Percentiles rank a stretch among this genome's conserved stretches.
phyloP scores from a whole-genome alignment of 2,113 vertebrate genomes.

The Fregetta grallaria region DNA sequence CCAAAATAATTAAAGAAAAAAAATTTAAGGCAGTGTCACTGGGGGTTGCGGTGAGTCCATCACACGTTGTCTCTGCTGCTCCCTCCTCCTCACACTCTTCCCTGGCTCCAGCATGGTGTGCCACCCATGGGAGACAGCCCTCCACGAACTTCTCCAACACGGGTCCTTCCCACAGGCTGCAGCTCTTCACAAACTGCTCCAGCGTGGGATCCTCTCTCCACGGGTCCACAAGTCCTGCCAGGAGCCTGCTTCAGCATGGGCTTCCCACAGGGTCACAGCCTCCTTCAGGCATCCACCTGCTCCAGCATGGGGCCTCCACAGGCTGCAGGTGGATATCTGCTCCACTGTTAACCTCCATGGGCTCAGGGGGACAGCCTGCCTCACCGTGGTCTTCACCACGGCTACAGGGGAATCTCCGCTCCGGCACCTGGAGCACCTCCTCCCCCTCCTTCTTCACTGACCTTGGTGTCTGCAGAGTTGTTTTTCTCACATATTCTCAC shows the following conservation, averaged over 20 bases:
- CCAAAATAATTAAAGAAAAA: neutral
- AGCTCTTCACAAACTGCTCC: neutral
- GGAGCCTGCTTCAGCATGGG: neutral
- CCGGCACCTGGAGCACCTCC: no score
- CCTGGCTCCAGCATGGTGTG: neutral
- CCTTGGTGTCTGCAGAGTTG: no score
- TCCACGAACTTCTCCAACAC: neutral
- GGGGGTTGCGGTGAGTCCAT: neutral
- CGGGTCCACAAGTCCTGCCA: no score
- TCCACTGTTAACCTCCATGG: no score
- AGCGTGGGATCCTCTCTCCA: no score
- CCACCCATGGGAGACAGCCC: neutral
- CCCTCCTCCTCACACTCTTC: neutral
- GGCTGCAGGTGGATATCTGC: no score
- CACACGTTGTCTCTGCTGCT: fast-evolving
- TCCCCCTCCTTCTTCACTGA: no score
- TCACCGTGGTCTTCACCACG: no score
- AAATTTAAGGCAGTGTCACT: neutral
- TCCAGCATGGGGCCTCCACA: no score
- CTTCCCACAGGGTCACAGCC: neutral
- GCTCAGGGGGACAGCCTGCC: no score
- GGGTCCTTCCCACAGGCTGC: neutral
- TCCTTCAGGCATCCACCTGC: neutral
- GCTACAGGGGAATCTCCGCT: no score
- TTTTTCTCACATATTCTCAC: no score